Base-by-base conservation (phyloP, 2,888 invertebrate genomes). In the Urechis unicinctus region DNA sequence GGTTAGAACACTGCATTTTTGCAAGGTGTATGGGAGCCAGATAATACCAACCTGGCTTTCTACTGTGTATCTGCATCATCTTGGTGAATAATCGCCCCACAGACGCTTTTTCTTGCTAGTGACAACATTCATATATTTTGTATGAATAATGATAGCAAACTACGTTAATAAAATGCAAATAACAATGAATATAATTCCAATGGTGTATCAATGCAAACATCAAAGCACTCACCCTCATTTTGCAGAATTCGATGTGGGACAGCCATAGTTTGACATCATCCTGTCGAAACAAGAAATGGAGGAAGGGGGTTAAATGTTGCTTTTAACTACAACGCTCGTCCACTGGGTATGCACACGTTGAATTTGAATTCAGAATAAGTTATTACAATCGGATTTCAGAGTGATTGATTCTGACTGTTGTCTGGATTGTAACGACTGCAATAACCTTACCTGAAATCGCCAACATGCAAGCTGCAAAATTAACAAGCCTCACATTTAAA, bases 191-290 rank as follows among this genome's bases (percentile, higher is more conserved):
- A 36, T 17, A 36, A 13, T 36, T 9, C 9, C 9, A 36, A 36
- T 36, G 9, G 9, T 13, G 17, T 13, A 9, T 36, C 29, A 50
- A 24, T 30, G 43, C 17, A 6, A 54, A 21, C 36, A 36, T 9
- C 9, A 36, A n/a, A 22, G 2, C 3, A 75, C 79, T 75, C 74
- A 83, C 83, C 70, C 85, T 84, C 72, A 84, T 83, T 66, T 84
- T 86, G 67, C 87, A 87, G 73, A 90, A 91, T 68, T 87, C 86
- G 52, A 91, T 85, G 68, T 87, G 88, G 45, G 86, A 85, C 67
- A 88, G 81, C 85, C 88, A 89, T 55, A 91, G 81, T 62, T 85
- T 82, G 42, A 86, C 78, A 70, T 91, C 88, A 68, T 85, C 83
- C 66, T 86, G 84, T 70, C 86, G 90, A 31, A 17, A 28, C 25